Conservation (phyloP, 2,888 invertebrate genomes). For the Zeuzera pyrina region DNA sequence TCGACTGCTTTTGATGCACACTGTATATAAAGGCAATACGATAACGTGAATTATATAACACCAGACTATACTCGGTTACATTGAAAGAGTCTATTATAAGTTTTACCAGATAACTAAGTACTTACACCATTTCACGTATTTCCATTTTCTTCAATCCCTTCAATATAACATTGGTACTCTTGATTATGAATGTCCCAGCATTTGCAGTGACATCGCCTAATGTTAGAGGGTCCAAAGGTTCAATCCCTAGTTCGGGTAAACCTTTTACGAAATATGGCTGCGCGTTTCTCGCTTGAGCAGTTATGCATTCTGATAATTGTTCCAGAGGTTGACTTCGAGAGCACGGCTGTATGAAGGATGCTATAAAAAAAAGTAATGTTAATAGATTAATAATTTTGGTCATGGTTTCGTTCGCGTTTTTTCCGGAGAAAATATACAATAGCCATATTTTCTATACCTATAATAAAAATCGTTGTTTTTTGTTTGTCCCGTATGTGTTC, state of each 20-base stretch:
- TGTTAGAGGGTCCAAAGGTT: slow-evolving; percentile 15
- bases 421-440: too few species aligned
- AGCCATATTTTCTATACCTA: too few species aligned
- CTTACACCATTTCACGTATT: slow-evolving; percentile 16
- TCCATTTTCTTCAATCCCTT: slow-evolving; percentile 17
- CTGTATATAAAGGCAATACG: too few species aligned
- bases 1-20: too few species aligned
- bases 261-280: slow-evolving; percentile 14
- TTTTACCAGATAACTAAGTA: too few species aligned
- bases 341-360: slow-evolving; percentile 16
- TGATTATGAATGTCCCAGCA: slow-evolving; percentile 16
- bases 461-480: too few species aligned
- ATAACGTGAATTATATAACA: too few species aligned
- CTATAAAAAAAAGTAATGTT: slow-evolving; percentile 12
- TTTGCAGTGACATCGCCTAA: slow-evolving; percentile 13
- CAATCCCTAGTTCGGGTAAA: slow-evolving; percentile 14
- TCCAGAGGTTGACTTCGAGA: slow-evolving; percentile 9
- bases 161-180: slow-evolving; percentile 16
- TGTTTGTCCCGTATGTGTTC: too few species aligned
- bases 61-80: too few species aligned
- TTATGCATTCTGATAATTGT: slow-evolving; percentile 14
- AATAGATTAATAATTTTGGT: too few species aligned
- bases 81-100: too few species aligned
- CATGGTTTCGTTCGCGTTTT: too few species aligned
- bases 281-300: slow-evolving; percentile 10